Base-by-base conservation (phyloP, 2,113 vertebrate species). In the Willisornis vidua region DNA sequence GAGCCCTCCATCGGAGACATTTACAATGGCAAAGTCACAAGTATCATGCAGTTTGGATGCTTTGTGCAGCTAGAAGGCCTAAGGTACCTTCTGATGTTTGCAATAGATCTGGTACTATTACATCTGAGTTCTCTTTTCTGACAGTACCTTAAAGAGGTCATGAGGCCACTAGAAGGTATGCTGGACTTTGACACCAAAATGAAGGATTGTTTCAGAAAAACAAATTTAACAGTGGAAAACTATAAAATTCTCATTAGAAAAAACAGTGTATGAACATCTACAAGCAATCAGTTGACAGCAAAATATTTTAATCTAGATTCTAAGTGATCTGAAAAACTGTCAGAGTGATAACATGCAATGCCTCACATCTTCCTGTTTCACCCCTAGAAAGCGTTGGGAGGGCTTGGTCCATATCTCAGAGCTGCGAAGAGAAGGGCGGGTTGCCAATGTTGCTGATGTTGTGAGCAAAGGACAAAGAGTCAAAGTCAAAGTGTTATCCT, bases 21-120 rank as follows among this genome's bases (percentile, higher is more conserved):
- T 86, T 99, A 99, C 96, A 99, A 99, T 0, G 99, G 99, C 94
- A 99, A 99, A 96, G 98, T 99, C 85, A 99, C 99, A 26, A 99
- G 99, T 81, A 99, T 99, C 83, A 99, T 99, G 99, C 99, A 99
- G 92, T 99, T 99, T 79, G 99, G 99, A 4, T 99, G 99, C 96
- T 99, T 99, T 70, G 99, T 99, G 81, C 99, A 99, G 95, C 98
- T 99, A 79, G 99, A 99, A 92, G 99, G 99, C 18, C 96, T 99
- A 2, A 98, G 99, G 99, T 99, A 97, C 79, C 7, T 29, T 45
- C 18, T 54, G 41, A 78, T 77, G 3, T 62, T 83, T 23, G 4
- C 35, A 28, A 0, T 3, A 18, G 33, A n/a, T 46, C 28, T 51
- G 46, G 1, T 67, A 4, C 6, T 57, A 1, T 43, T 65, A n/a